Percentiles rank a stretch among this genome's conserved stretches.
These are phyloP conservation scores for Philaethria dido DNA, from an alignment of 2,888 invertebrate genomes.

Conservation along the genomic window DNA sequence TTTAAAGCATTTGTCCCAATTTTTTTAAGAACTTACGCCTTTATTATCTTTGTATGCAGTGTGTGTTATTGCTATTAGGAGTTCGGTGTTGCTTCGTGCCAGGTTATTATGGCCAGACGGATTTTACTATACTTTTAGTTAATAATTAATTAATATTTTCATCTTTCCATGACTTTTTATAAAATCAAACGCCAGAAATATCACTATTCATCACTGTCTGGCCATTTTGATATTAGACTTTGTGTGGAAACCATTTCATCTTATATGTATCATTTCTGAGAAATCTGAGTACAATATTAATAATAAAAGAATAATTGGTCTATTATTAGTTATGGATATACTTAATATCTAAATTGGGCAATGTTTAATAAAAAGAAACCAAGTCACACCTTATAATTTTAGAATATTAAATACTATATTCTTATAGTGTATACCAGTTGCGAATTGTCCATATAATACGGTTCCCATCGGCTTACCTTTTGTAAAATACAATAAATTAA, in stretches of 20 bases:
- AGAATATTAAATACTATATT: no score
- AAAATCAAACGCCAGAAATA: conserved; percentile 5
- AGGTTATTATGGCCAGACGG: conserved; percentile 40
- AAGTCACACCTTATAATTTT: not conserved
- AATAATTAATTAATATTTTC: not conserved
- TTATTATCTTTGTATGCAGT: conserved; percentile 23
- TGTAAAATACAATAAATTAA: no score
- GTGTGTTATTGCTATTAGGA: conserved; percentile 36
- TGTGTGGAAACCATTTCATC: conserved; percentile 36
- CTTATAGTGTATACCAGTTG: no score
- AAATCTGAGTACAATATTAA: conserved; percentile 42
- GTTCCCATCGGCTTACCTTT: no score
- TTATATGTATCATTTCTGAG: conserved; percentile 32
- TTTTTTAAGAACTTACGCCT: conserved; percentile 22
- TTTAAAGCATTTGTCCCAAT: no score
- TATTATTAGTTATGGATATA: conserved; percentile 26
- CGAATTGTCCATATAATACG: no score
- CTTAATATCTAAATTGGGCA: conserved; percentile 14
- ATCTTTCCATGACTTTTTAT: not conserved
- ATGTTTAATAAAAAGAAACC: not conserved
- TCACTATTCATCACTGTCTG: conserved; percentile 35
- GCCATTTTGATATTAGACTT: conserved; percentile 38
- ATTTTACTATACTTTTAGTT: not conserved
- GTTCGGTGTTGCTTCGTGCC: conserved; percentile 38
- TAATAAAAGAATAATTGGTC: conserved; percentile 17